Base-by-base conservation (phyloP, 1,140 invertebrate genomes). In the Mycetomoellerius zeteki region DNA sequence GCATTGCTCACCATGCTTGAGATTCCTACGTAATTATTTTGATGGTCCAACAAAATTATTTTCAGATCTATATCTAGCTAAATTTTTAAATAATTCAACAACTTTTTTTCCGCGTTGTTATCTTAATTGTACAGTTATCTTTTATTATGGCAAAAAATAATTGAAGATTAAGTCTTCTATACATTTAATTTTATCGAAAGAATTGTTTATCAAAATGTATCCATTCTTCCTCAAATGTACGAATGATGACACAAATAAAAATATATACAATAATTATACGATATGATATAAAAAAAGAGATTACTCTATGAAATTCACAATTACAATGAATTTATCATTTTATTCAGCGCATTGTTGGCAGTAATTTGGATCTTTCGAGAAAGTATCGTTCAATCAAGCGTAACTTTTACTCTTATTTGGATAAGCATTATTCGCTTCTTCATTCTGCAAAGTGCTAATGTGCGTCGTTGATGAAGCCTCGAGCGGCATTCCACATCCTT, bases 391-490 rank as follows among this genome's bases (percentile, higher is more conserved):
- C 16, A 62, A 50, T 62, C 12, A 5, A 62, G 16, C 10, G 37
- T 47, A 62, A 24, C 33, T 16, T 3, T 64, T 37, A 19, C 21
- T 16, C 4, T 64, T 37, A 50, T 54, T 54, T 67, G 62, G 47
- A 54, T 54, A 50, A 75, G 54, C 19, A 10, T 54, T 43, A 47
- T 14, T 12, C 14, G 10, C n/a, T 24, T 60, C 50, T 60, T 72
- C 43, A 72, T 58, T 58, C 33, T 58, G 52, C 43, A 33, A 52
- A 73, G 67, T 60, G 69, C 56, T 84, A 84, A 75, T 75, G 37
- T 21, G 37, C 80, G 73, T 33, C 54, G 33, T 47, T 33, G 19
- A 60, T 73, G 54, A 81, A 73, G 67, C 67, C 54, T 58, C 67
- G 33, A n/a, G 67, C 8, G 30, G 24, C 65, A 58, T 82, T 82